Conservation (phyloP, 2,113 vertebrate species). For the Calyptommatus sinebrachiatus region DNA sequence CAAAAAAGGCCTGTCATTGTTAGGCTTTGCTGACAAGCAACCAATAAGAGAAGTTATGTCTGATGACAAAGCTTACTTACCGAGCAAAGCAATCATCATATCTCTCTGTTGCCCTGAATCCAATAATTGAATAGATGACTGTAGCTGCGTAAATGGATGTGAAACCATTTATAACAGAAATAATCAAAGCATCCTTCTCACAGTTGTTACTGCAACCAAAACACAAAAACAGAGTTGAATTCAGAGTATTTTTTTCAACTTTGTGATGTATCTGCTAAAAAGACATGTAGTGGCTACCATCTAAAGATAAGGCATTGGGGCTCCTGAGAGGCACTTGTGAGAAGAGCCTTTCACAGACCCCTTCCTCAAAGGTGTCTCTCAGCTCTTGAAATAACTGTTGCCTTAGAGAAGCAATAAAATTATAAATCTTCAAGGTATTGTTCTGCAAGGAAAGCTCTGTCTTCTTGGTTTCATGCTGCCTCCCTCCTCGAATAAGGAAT, state of each 20-base stretch:
- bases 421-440: too few relatives aligned
- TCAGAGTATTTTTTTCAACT: neutral
- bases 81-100: conserved; percentile 80
- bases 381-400: neutral
- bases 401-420: too few relatives aligned
- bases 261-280: too few relatives aligned
- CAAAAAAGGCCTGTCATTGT: too few relatives aligned
- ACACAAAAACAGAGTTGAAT: neutral
- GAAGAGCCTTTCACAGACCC: too few relatives aligned
- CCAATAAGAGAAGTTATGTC: neutral
- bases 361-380: too few relatives aligned
- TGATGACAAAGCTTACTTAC: conserved; percentile 61
- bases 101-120: conserved; percentile 88
- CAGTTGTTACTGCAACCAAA: conserved; percentile 87
- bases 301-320: too few relatives aligned
- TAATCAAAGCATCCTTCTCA: conserved; percentile 86
- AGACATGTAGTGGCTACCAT: too few relatives aligned
- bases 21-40: neutral
- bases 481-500: too few relatives aligned
- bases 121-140: conserved; percentile 94
- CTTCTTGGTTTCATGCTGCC: too few relatives aligned
- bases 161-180: conserved; percentile 91
- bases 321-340: too few relatives aligned
- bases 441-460: too few relatives aligned
- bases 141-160: conserved; percentile 92